A percentile compares a stretch with the other conserved stretches of the same genome.
phyloP scores from a whole-genome alignment of 2,888 invertebrate species.

The Clostera curtula region DNA sequence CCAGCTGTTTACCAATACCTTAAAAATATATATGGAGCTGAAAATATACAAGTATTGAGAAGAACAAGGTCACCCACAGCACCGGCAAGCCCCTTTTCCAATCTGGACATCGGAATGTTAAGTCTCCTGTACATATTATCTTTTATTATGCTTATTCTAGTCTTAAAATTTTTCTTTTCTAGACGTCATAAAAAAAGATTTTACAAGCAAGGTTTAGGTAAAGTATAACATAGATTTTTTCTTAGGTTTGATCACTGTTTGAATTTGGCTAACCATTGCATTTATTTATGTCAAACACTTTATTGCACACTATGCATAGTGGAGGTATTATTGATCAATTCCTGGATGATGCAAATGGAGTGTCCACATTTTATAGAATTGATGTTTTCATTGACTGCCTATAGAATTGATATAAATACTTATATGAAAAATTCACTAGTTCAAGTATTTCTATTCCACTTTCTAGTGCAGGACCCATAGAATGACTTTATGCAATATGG shows the following conservation, averaged over 20 bases:
- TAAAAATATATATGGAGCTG: slow-evolving; percentile 58
- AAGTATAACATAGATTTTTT: slow-evolving; percentile 71
- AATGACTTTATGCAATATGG: too few species aligned
- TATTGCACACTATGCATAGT: too few species aligned
- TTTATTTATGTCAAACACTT: too few species aligned
- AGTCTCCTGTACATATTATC: slow-evolving; percentile 84
- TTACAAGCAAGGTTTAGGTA: slow-evolving; percentile 82
- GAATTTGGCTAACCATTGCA: too few species aligned
- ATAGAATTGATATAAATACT: too few species aligned
- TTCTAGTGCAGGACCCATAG: too few species aligned
- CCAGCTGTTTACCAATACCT: slow-evolving; percentile 78
- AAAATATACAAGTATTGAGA: slow-evolving; percentile 36
- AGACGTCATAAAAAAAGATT: slow-evolving; percentile 83
- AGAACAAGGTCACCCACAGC: slow-evolving; percentile 30
- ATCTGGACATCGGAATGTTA: slow-evolving; percentile 84
- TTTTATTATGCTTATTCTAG: slow-evolving; percentile 82
- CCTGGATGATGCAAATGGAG: too few species aligned
- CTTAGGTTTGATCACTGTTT: not conserved
- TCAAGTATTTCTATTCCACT: too few species aligned
- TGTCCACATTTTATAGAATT: too few species aligned
- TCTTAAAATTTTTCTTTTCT: slow-evolving; percentile 84
- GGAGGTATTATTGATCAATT: too few species aligned
- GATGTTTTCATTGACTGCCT: too few species aligned
- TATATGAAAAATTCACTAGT: too few species aligned
- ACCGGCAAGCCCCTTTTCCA: slow-evolving; percentile 72